Base-by-base conservation (phyloP, 2,113 vertebrate genomes). In the Saguinus midas region DNA sequence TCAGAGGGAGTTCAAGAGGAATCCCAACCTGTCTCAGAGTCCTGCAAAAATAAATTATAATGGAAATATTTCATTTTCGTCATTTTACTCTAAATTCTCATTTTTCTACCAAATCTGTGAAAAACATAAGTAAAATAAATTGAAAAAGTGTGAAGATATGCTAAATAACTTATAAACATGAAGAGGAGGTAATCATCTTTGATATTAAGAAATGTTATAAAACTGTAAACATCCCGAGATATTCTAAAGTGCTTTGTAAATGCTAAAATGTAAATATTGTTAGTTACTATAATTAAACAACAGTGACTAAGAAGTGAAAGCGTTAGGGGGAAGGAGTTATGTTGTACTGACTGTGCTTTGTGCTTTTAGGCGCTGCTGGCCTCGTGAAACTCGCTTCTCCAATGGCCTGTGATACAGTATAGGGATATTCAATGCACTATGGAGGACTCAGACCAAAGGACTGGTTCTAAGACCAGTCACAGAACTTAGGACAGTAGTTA, bases 41-140 rank as follows among this genome's bases (percentile, higher is more conserved):
- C 48, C 25, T 92, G 6, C 5, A 96, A 57, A 95, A 91, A 58
- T 81, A 43, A 80, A 90, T 94, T 52, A 70, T 45, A 94, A 13
- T 29, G n/a, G 32, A 48, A 87, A 90, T 8, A 70, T 72, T 84
- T 92, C 32, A 55, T 40, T 78, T 87, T 79, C 75, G 86, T 92
- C 45, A 66, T 81, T 68, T 91, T 72, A 89, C 66, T 29, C 73
- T 82, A 81, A 85, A 1, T 91, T 96, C 37, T 89, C 25, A 79
- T 79, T 40, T 10, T 91, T 91, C 35, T n/a, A 79, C 48, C 35
- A 86, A 81, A 64, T 95, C 57, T 91, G 4, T 78, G 43, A 73
- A 93, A 96, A 91, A 29, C 45, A 6, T 52, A 96, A 57, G 29
- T 88, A 79, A 91, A 85, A 61, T 79, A 91, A 94, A 91, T 48